These are phyloP conservation scores for Eristalinus sepulchralis DNA, from an alignment of 2,888 invertebrate genomes.

Conservation along the genomic window DNA sequence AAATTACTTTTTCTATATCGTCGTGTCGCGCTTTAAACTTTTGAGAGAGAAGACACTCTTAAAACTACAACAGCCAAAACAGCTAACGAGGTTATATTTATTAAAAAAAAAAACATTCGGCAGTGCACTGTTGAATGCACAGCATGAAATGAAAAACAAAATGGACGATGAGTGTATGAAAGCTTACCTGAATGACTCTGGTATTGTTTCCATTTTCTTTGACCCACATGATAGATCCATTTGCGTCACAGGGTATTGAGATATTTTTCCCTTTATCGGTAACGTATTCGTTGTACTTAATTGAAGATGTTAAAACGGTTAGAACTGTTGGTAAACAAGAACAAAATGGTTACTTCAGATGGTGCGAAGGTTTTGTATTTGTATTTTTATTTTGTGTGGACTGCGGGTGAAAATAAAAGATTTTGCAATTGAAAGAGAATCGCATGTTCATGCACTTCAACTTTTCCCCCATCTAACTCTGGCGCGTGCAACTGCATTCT, in stretches of 20 bases:
- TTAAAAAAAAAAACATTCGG: not conserved
- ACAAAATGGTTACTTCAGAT: not conserved
- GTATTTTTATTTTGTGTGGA: not conserved
- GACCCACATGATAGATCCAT: constrained; percentile 80
- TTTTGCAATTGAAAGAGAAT: not conserved
- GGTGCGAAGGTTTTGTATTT: not conserved
- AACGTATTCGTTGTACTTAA: constrained; percentile 81
- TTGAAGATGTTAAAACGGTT: constrained; percentile 80
- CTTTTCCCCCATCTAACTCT: not conserved
- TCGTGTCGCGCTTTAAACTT: constrained; percentile 6
- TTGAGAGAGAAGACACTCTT: not conserved
- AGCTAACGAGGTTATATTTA: no score
- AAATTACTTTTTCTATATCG: constrained; percentile 24
- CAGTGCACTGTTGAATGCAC: not conserved
- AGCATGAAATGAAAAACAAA: not conserved
- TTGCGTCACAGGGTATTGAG: constrained; percentile 79
- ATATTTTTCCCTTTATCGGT: constrained; percentile 80
- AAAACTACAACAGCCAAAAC: not conserved
- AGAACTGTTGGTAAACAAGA: constrained; percentile 75
- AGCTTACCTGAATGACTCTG: constrained; percentile 78
- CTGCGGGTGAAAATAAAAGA: not conserved
- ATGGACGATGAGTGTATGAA: not conserved
- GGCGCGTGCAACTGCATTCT: not conserved
- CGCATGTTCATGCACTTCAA: not conserved
- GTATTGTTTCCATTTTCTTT: constrained; percentile 78